Conservation (phyloP, 2,888 invertebrate genomes). For the Campoplex nolae region DNA sequence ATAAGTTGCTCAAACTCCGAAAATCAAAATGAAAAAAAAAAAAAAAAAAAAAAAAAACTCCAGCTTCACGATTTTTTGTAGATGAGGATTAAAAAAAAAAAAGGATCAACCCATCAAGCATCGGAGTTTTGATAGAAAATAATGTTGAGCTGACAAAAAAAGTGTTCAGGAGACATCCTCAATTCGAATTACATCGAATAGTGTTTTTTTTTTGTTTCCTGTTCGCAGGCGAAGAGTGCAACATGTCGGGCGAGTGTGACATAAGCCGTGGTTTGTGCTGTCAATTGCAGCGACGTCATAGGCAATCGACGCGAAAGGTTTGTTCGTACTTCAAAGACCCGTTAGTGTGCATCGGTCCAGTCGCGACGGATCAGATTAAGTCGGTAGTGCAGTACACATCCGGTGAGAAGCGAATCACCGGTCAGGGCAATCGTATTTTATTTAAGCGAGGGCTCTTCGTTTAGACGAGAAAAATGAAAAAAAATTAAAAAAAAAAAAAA, state of each 20-base stretch:
- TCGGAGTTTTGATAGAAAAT: not conserved
- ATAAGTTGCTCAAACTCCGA: too few relatives aligned
- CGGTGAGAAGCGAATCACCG: slow-evolving; percentile 92
- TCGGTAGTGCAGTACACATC: slow-evolving; percentile 91
- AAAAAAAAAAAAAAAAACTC: too few relatives aligned
- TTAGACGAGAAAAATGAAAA: slow-evolving; percentile 71
- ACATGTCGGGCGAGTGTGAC: slow-evolving; percentile 93
- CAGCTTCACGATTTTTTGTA: too few relatives aligned
- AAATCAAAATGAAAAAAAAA: too few relatives aligned
- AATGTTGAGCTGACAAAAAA: not conserved
- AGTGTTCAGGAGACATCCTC: not conserved
- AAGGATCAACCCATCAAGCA: too few relatives aligned
- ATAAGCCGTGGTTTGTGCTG: slow-evolving; percentile 94
- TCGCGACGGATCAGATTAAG: slow-evolving; percentile 91
- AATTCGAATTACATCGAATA: not conserved
- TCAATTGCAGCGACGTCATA: slow-evolving; percentile 93
- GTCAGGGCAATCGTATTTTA: slow-evolving; percentile 81
- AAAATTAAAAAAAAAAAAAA: not conserved
- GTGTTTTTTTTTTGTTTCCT: not conserved
- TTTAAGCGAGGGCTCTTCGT: slow-evolving; percentile 81
- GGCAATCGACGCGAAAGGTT: slow-evolving; percentile 93
- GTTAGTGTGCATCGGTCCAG: slow-evolving; percentile 94
- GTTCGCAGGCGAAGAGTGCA: slow-evolving; percentile 90
- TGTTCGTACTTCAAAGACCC: slow-evolving; percentile 97
- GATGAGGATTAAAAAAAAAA: not conserved